Conservation (phyloP, 2,113 vertebrate genomes). For the Trichechus manatus region DNA sequence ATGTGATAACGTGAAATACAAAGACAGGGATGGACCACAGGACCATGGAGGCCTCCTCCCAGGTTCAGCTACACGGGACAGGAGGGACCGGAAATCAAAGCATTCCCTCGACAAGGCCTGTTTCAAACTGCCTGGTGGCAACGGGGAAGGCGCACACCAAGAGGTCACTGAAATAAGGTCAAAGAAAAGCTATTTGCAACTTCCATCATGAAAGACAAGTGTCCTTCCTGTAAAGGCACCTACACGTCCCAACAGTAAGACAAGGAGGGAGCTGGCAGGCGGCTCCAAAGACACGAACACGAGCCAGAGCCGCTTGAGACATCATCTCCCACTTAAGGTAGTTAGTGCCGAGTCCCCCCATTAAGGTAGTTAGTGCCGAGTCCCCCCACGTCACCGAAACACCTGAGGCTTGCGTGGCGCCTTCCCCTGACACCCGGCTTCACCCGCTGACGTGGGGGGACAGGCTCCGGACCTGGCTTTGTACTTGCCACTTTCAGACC, state of each 20-base stretch:
- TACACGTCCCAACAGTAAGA: not conserved
- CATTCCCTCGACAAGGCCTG: not conserved
- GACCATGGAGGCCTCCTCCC: too few relatives aligned
- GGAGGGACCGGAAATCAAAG: not conserved
- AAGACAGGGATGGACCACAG: too few relatives aligned
- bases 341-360: too few relatives aligned
- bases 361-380: too few relatives aligned
- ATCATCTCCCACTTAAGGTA: not conserved
- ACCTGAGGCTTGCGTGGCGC: too few relatives aligned
- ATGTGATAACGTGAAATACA: not conserved
- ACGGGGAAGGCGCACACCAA: not conserved
- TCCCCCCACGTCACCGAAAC: too few relatives aligned
- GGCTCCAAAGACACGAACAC: not conserved
- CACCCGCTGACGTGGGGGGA: too few relatives aligned
- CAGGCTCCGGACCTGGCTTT: too few relatives aligned
- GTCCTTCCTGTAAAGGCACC: not conserved
- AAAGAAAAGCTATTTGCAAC: not conserved
- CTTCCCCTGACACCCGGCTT: too few relatives aligned
- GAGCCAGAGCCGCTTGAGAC: not conserved
- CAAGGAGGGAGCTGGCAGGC: not conserved
- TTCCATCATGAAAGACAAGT: not conserved
- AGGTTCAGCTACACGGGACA: not conserved
- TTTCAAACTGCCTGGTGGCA: not conserved
- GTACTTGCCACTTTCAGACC: not conserved
- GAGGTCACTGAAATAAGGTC: not conserved